Percentiles rank a stretch among this genome's conserved stretches.
These are phyloP conservation scores for Corythoichthys intestinalis DNA, from an alignment of 2,113 vertebrate genomes.

Conservation along the genomic window DNA sequence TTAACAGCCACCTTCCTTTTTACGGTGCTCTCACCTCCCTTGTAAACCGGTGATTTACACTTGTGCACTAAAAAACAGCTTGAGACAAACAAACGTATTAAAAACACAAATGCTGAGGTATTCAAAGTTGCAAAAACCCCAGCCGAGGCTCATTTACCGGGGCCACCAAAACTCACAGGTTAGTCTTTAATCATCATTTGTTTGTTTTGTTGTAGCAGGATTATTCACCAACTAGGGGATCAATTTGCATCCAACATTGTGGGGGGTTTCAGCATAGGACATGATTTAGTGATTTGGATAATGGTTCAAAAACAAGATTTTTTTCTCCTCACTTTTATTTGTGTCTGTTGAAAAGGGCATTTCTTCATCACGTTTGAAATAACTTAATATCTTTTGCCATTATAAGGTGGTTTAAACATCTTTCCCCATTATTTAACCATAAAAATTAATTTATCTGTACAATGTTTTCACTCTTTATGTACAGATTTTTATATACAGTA, in stretches of 20 bases:
- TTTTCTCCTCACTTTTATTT: neutral
- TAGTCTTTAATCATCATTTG: slow-evolving; percentile 16
- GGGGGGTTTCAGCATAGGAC: neutral
- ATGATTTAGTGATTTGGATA: neutral
- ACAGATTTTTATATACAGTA: no score
- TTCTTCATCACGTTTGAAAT: slow-evolving; percentile 6
- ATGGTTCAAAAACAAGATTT: neutral
- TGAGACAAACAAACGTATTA: slow-evolving; percentile 63
- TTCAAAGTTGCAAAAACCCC: slow-evolving; percentile 35
- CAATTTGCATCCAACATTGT: neutral
- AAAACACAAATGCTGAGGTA: slow-evolving; percentile 48
- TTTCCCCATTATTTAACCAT: no score
- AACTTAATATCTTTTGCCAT: no score
- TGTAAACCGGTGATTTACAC: slow-evolving; percentile 65
- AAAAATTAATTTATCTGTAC: no score
- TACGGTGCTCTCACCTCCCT: slow-evolving; percentile 38
- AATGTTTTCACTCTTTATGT: no score
- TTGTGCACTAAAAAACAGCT: slow-evolving; percentile 58
- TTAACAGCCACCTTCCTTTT: slow-evolving; percentile 25
- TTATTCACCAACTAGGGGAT: neutral
- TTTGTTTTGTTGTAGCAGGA: slow-evolving; percentile 1
- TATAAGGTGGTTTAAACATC: no score
- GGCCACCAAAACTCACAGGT: slow-evolving; percentile 1
- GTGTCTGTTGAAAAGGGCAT: neutral
- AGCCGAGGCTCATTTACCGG: slow-evolving; percentile 35